A percentile compares a stretch with the other conserved stretches of the same genome.
These are phyloP conservation scores for Poeciliopsis gracilis DNA, from an alignment of 2,797 vertebrate species.

Conservation along the genomic window DNA sequence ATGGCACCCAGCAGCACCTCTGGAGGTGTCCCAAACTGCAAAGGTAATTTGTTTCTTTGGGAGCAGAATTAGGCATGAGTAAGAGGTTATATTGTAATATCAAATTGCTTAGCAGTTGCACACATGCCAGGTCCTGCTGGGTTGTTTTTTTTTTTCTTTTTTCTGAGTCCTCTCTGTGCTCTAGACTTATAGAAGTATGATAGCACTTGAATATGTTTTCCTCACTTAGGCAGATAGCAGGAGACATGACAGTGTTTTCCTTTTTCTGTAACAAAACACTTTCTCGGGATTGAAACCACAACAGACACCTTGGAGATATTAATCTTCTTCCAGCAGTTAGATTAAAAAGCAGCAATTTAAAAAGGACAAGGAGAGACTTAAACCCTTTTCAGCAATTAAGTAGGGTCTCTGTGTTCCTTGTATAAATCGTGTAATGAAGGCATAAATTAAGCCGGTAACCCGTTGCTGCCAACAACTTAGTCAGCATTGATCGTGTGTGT, in stretches of 20 bases:
- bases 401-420: constrained; percentile 32
- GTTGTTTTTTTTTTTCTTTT: constrained; percentile 46
- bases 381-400: constrained; percentile 9
- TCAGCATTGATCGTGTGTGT: constrained; percentile 56
- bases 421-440: constrained; percentile 36
- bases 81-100: constrained; percentile 62
- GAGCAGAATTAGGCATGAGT: constrained; percentile 54
- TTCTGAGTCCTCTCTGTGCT: constrained; percentile 55
- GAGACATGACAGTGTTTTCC: constrained; percentile 46
- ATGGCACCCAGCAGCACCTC: constrained; percentile 51
- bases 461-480: constrained; percentile 46
- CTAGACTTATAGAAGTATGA: constrained; percentile 46
- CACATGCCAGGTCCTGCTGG: constrained; percentile 49
- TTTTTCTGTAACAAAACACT: constrained; percentile 55
- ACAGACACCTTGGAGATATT: constrained; percentile 68
- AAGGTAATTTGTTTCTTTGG: constrained; percentile 67
- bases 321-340: constrained; percentile 58
- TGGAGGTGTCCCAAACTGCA: constrained; percentile 65
- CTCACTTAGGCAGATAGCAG: constrained; percentile 52
- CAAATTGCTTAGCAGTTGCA: constrained; percentile 56
- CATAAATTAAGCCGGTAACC: constrained; percentile 34
- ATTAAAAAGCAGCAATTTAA: constrained; percentile 49
- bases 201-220: constrained; percentile 47
- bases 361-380: constrained; percentile 11
- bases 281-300: constrained; percentile 67